These are phyloP conservation scores for Taxidea taxus DNA, from an alignment of 2,113 vertebrate species.

Conservation along the genomic window DNA sequence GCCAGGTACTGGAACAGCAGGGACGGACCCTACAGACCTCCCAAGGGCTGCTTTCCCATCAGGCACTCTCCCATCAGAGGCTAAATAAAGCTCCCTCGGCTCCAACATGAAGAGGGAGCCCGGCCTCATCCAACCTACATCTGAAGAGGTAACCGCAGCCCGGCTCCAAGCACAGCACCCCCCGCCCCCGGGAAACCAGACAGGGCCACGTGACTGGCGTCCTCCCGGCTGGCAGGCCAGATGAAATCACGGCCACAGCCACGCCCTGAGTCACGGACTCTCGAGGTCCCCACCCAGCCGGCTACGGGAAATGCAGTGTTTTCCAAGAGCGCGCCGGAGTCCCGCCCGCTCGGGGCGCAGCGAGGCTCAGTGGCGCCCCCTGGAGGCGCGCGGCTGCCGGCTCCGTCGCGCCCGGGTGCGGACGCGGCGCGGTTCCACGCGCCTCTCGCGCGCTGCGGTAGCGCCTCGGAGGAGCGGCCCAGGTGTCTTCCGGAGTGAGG, in stretches of 20 bases:
- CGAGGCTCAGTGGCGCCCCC: slow-evolving; percentile 30
- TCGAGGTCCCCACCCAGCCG: slow-evolving; percentile 35
- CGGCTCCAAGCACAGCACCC: background rate
- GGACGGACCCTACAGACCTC: background rate
- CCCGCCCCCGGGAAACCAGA: background rate
- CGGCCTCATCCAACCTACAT: background rate
- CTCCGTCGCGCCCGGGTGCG: background rate
- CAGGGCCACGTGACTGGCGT: background rate
- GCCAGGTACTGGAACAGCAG: background rate
- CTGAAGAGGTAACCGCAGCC: background rate
- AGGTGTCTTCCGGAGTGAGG: background rate
- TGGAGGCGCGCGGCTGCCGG: background rate
- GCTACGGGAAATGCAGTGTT: slow-evolving; percentile 45
- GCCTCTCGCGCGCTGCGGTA: fast-evolving
- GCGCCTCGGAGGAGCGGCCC: background rate
- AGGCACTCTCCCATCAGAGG: background rate
- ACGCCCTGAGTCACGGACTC: background rate
- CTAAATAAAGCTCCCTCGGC: background rate
- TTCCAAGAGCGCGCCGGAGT: slow-evolving; percentile 41
- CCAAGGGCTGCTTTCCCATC: background rate
- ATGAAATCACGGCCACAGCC: background rate
- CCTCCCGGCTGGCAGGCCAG: background rate
- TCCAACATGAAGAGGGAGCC: background rate
- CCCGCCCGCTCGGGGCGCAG: background rate
- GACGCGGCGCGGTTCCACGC: background rate